Base-by-base conservation (phyloP, 2,888 invertebrate species). In the Archips crataeganus region DNA sequence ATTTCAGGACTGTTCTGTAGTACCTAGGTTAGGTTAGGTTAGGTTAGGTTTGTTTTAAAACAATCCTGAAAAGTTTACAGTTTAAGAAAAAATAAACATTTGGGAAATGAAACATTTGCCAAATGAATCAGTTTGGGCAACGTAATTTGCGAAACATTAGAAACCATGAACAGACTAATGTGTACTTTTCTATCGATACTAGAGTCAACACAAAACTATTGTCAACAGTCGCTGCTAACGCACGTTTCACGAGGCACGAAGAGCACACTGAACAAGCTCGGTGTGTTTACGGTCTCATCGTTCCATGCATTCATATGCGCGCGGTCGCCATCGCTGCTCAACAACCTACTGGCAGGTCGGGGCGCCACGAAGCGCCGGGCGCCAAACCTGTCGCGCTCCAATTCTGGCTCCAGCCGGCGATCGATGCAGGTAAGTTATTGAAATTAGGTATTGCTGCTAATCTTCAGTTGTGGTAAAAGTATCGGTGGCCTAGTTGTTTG, bases 271-370 rank as follows among this genome's bases (percentile, higher is more conserved):
- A 98, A 99, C 95, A 98, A 98, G 89, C 95, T 99, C 85, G 99
- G 99, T 76, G 98, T 99, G 84, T 99, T 99, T 95, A 99, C 99
- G 70, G 99, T 99, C 81, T 99, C 99, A 74, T 99, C 99, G 79
- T 98, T 99, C 95, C 99, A 99, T 93, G 99, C 99, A 80, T 98
- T 99, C 91, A 99, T 99, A 83, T 99, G 99, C 91, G 99, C 99
- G 75, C 96, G 99, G 78, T 98, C 98, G 84, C 99, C 99, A 54
- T 98, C 98, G 72, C 95, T 98, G 83, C 96, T 98, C 79, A 98
- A 98, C 95, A 98, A 98, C 93, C 95, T 98, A 85, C 95, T 98
- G 84, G 98, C 98, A 57, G 98, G 98, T 69, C 96, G 98, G 78
- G 98, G 98, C 59, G 98, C 98, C 75, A 98, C 98, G 75, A 98